These are phyloP conservation scores for Liparis tanakae DNA, from an alignment of 2,797 vertebrate species.

Conservation along the genomic window DNA sequence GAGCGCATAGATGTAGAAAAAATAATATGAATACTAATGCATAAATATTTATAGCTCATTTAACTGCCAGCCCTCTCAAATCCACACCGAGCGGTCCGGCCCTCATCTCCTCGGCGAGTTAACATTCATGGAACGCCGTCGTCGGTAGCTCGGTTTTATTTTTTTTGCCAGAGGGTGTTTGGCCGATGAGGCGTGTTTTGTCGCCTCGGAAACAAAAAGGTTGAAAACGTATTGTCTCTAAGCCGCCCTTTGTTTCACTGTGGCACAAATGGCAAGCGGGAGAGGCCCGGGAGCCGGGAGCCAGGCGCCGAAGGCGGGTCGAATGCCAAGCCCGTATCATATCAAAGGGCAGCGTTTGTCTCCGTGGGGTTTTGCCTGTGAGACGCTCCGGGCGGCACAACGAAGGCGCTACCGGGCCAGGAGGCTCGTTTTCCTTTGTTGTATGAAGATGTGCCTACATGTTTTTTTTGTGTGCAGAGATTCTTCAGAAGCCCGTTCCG, in stretches of 20 bases:
- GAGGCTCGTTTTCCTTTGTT: slow-evolving; percentile 3
- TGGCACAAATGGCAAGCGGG: slow-evolving; percentile 27
- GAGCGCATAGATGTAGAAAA: slow-evolving; percentile 37
- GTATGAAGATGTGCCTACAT: slow-evolving; percentile 16
- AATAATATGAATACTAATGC: slow-evolving; percentile 35
- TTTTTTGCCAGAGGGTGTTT: slow-evolving; percentile 44
- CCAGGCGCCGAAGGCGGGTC: slow-evolving; percentile 23
- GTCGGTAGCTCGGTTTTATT: too few relatives aligned
- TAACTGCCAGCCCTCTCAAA: slow-evolving; percentile 19
- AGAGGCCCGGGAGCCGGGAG: slow-evolving; percentile 34
- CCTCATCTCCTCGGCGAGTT: slow-evolving; percentile 11
- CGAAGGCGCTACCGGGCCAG: slow-evolving; percentile 1
- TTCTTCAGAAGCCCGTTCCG: slow-evolving; percentile 12
- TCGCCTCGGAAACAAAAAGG: slow-evolving; percentile 24
- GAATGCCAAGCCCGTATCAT: slow-evolving; percentile 35
- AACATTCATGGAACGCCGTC: slow-evolving; percentile 37
- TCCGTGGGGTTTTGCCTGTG: slow-evolving; percentile 29
- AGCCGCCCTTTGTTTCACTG: slow-evolving; percentile 40
- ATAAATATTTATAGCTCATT: slow-evolving; percentile 48
- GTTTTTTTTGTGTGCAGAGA: background rate
- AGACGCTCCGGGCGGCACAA: slow-evolving; percentile 19
- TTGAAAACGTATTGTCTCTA: slow-evolving; percentile 29
- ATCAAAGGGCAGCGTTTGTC: slow-evolving; percentile 47
- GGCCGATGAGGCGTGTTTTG: slow-evolving; percentile 17
- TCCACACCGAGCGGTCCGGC: slow-evolving; percentile 17